Percentiles rank a stretch among this genome's conserved stretches.
phyloP scores from a whole-genome alignment of 2,113 vertebrate genomes.

The Tupaia tana region DNA sequence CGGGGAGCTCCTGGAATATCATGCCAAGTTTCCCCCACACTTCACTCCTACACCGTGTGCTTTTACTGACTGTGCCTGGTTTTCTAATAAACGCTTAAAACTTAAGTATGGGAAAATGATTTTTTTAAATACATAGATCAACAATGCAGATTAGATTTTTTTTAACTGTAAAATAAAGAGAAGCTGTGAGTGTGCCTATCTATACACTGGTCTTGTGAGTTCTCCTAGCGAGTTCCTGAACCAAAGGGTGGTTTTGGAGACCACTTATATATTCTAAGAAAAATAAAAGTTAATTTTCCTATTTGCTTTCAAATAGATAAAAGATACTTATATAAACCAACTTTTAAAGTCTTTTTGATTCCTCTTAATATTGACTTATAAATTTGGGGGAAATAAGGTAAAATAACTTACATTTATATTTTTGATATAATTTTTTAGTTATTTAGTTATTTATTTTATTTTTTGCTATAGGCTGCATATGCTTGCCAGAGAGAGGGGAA shows the following conservation, averaged over 20 bases:
- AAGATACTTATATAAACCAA: not conserved
- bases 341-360: too few species aligned
- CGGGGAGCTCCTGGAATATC: not conserved
- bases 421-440: not conserved
- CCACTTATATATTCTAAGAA: not conserved
- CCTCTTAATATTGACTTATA: not conserved
- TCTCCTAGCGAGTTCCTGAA: not conserved
- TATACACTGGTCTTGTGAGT: not conserved
- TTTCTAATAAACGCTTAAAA: not conserved
- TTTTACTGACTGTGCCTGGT: not conserved
- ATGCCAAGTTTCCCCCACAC: not conserved
- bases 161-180: not conserved
- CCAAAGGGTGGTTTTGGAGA: not conserved
- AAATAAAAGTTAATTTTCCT: constrained; percentile 31
- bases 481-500: too few species aligned
- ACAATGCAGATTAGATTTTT: not conserved
- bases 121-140: constrained; percentile 1
- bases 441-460: too few species aligned
- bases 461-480: too few species aligned
- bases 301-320: constrained; percentile 48
- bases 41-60: not conserved
- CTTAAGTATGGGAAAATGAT: not conserved
- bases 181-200: not conserved
- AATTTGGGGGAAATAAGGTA: constrained; percentile 13
- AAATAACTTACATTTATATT: constrained; percentile 37